phyloP scores from a whole-genome alignment of 2,113 vertebrate genomes.

The Upupa epops region DNA sequence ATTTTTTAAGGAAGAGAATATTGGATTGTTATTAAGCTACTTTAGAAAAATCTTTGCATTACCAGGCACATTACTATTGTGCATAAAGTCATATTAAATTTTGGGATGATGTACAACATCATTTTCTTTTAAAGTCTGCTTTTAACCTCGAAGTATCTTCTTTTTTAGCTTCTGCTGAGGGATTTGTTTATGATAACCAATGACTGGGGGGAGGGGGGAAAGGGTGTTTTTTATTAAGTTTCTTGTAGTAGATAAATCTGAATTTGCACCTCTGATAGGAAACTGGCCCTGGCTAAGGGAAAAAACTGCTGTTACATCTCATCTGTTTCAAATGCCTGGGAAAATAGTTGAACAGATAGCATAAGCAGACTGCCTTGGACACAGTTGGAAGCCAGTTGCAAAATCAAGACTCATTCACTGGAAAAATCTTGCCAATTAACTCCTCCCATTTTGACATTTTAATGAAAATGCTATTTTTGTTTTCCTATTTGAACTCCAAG shows the following conservation, averaged over 20 bases:
- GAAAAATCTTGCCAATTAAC: conserved; percentile 14
- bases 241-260: conserved; percentile 61
- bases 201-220: conserved; percentile 6
- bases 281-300: conserved; percentile 40
- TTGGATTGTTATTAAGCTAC: conserved; percentile 81
- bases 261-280: conserved; percentile 64
- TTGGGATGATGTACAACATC: conserved; percentile 79
- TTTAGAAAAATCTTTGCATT: conserved; percentile 81
- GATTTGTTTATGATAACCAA: conserved; percentile 69
- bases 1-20: conserved; percentile 80
- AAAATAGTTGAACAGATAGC: conserved; percentile 38
- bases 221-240: conserved; percentile 62
- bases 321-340: conserved; percentile 50
- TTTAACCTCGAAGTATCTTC: conserved; percentile 72
- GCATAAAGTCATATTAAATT: conserved; percentile 82
- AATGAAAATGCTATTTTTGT: conserved; percentile 13
- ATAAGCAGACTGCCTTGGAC: neutral
- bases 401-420: conserved; percentile 34
- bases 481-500: conserved; percentile 1
- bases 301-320: conserved; percentile 2
- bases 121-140: conserved; percentile 76
- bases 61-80: conserved; percentile 79
- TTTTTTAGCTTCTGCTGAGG: conserved; percentile 68
- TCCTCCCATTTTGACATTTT: neutral
- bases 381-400: conserved; percentile 27